These are phyloP conservation scores for Drosophila erecta DNA, from an alignment of 1,140 invertebrate genomes.

Conservation along the genomic window DNA sequence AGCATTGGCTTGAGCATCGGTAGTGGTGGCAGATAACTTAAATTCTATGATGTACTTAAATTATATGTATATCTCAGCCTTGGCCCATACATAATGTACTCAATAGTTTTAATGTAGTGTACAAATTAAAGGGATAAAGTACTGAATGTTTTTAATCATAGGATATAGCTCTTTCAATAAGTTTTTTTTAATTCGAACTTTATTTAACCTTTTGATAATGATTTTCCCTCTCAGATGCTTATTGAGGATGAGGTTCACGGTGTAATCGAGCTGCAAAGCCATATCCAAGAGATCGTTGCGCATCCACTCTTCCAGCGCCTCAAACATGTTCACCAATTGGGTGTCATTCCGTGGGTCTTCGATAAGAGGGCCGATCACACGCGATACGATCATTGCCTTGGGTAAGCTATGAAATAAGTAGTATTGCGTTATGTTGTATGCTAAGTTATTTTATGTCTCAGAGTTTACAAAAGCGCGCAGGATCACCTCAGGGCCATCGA, in stretches of 20 bases:
- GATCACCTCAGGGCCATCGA: constrained; percentile 55
- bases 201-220: background rate
- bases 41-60: too few relatives aligned
- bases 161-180: too few relatives aligned
- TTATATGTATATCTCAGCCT: too few relatives aligned
- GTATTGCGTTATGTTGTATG: background rate
- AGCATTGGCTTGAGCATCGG: background rate
- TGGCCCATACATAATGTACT: too few relatives aligned
- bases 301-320: constrained; percentile 68
- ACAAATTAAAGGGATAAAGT: too few relatives aligned
- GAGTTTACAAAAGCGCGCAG: constrained; percentile 57
- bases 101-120: too few relatives aligned
- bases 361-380: constrained; percentile 30
- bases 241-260: constrained; percentile 69
- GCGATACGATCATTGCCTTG: constrained; percentile 75
- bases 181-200: too few relatives aligned
- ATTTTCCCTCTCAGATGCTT: constrained; percentile 31
- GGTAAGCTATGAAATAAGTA: constrained; percentile 34
- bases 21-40: background rate
- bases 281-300: constrained; percentile 53
- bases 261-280: constrained; percentile 46
- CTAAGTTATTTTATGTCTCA: background rate
- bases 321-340: constrained; percentile 65
- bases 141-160: too few relatives aligned
- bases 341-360: constrained; percentile 19